Evolutionary conservation across 1,140 invertebrate genomes (phyloP).

Genomic region (Lasaia peninsularis): DNA sequence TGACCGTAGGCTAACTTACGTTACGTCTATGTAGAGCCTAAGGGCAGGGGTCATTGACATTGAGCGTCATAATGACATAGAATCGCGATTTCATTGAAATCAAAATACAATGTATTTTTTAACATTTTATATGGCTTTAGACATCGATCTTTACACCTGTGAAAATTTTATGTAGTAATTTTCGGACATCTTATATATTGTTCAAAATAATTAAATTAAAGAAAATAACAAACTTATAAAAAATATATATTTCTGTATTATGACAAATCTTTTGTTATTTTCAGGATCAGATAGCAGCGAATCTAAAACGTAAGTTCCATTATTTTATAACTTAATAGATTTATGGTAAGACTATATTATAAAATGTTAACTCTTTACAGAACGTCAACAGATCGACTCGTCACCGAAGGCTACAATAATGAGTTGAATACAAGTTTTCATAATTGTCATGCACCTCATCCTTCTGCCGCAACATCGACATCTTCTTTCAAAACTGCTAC

Average conservation of each 20-base stretch:
- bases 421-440: background rate
- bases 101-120: no score
- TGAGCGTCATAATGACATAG: no score
- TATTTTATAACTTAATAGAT: background rate
- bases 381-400: background rate
- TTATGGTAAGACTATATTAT: background rate
- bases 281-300: background rate
- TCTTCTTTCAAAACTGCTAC: slow-evolving; percentile 46
- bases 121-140: no score
- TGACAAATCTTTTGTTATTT: background rate
- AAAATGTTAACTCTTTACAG: background rate
- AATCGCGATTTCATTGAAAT: no score
- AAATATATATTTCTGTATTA: background rate
- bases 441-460: slow-evolving; percentile 6
- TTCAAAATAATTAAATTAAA: no score
- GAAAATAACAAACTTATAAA: background rate
- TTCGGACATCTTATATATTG: no score
- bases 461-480: slow-evolving; percentile 43
- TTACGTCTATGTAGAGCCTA: no score
- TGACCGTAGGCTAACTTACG: no score
- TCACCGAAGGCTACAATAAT: background rate
- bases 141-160: no score
- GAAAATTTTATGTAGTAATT: no score
- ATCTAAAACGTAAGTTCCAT: background rate
- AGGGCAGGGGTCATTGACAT: no score